These are phyloP conservation scores for Clitarchus hookeri DNA, from an alignment of 2,888 invertebrate genomes.

Conservation along the genomic window DNA sequence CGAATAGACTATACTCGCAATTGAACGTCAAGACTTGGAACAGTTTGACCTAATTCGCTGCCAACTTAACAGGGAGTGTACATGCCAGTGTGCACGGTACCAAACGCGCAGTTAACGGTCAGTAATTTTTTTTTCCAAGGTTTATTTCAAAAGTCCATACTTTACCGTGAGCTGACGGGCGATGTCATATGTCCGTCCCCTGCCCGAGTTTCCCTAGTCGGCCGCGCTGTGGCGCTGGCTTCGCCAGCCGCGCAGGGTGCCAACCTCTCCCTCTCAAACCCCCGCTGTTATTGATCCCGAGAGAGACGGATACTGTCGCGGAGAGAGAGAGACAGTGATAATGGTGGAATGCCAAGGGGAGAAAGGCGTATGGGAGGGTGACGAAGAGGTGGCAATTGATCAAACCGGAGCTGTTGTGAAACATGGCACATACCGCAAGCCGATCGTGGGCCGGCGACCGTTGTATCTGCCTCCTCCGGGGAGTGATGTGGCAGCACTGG, in stretches of 20 bases:
- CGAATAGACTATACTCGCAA: too few species aligned
- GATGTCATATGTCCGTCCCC: not conserved
- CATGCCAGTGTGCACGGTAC: too few species aligned
- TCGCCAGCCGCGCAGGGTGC: constrained; percentile 50
- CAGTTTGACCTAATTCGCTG: too few species aligned
- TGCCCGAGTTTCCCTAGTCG: not conserved
- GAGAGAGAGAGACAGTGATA: not conserved
- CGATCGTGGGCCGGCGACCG: not conserved
- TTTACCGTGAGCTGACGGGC: too few species aligned
- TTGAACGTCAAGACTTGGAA: too few species aligned
- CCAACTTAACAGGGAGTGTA: too few species aligned
- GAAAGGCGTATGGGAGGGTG: too few species aligned
- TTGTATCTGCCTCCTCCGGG: not conserved
- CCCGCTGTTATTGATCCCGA: not conserved
- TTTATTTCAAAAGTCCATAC: too few species aligned
- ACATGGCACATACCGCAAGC: constrained; percentile 1
- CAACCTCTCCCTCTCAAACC: constrained; percentile 43
- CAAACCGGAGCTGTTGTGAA: not conserved
- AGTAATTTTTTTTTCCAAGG: too few species aligned
- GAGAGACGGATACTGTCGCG: not conserved
- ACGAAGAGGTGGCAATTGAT: not conserved
- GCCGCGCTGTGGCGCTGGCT: constrained; percentile 52
- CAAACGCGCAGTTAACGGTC: too few species aligned
- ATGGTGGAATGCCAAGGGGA: not conserved
- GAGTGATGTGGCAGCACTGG: not conserved